Base-by-base conservation (phyloP, 2,888 invertebrate genomes). In the Ferrisia virgata region DNA sequence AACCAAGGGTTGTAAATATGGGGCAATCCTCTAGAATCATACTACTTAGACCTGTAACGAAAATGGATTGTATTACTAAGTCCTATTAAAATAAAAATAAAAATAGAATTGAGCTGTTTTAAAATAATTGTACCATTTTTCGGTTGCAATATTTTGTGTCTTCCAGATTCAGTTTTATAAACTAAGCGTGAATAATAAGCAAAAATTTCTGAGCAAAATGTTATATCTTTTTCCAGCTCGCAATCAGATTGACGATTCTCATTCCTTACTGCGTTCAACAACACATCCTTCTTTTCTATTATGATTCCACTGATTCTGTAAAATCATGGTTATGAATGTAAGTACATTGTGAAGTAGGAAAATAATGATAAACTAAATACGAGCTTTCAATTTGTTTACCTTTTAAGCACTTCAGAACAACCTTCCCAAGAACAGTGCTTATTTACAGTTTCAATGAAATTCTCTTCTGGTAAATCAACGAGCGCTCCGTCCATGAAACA, bases 21-120 rank as follows among this genome's bases (percentile, higher is more conserved):
- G 78, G 43, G 36, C 78, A 76, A 53, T 84, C 84, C 15, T 78
- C 78, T 22, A 84, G 47, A 15, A 84, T 76, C n/a, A 47, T 31
- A 22, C 31, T 43, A 11, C 43, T 6, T 1, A 78, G 3, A n/a
- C 15, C 28, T 33, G 39, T 22, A 40, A 40, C 13, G n/a, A 53
- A 53, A 47, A 43, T 79, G 5, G 25, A 40, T 79, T 13, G 25
- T n/a, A 18, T 78, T 31, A 33, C 76, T 13, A 36, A 78, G 39
- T n/a, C n/a, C n/a, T 78, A 79, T n/a, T 33, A 8, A 80, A 80
- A 2, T 31, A 31, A 9, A 72, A n/a, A 31, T 31, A 4, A 36
- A 33, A 72, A 72, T 31, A 31, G 3, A 22, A n/a, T n/a, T n/a
- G n/a, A n/a, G n/a, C n/a, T 25, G 9, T 28, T n/a, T n/a, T 69